Base-by-base conservation (phyloP, 2,113 vertebrate species). In the Laterallus jamaicensis region DNA sequence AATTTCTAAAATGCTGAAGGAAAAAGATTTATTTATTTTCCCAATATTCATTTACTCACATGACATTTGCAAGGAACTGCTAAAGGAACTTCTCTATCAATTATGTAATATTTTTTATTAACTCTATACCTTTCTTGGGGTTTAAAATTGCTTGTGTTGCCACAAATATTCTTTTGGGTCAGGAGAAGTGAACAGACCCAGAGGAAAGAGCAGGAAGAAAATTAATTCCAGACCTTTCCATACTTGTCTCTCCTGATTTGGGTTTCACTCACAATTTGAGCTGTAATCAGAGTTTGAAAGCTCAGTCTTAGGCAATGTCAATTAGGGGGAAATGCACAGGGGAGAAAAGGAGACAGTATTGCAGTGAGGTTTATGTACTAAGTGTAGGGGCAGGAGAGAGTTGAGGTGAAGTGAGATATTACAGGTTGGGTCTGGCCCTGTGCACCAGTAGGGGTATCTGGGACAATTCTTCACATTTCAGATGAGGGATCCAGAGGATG, bases 361-460 rank as follows among this genome's bases (percentile, higher is more conserved):
- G 29, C 15, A 82, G 44, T 15, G 20, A 76, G 17, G 12, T 55
- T 17, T 47, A 5, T 32, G 15, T 40, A 15, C 10, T 35, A 44
- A 68, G 15, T 24, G 4, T 18, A 58, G 29, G 6, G 17, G 39
- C 10, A 39, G 31, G 10, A 82, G 9, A 8, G 8, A 55, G 28
- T 8, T 0, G 3, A 50, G 11, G 7, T 32, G 66, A 82, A 69
- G 29, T 16, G 32, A 13, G 15, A 58, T 40, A 18, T 63, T 63
- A 70, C 10, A 31, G 24, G 22, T 60, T 1, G 1, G 13, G 42
- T 59, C 32, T 21, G 63, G 37, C 18, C 25, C 9, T 32, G 10
- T 47, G 11, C 29, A 49, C 12, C 0, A 1, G 5, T 37, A 47
- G 29, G 22, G 1, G 2, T 17, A 69, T 11, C 17, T 64, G 31